phyloP scores from a whole-genome alignment of 1,140 invertebrate species.

The Drosophila ogumai region DNA sequence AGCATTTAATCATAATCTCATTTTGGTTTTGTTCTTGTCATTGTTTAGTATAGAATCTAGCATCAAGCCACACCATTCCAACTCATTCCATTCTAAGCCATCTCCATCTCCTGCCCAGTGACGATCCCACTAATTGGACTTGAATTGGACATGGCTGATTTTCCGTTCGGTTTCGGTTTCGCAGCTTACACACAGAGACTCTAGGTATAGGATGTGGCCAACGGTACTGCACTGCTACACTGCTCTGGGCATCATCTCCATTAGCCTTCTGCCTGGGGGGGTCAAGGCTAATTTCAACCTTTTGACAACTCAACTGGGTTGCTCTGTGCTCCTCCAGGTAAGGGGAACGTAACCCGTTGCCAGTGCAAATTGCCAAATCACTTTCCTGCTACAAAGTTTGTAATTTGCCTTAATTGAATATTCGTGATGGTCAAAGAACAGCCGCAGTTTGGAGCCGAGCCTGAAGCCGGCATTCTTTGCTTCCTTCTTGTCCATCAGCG shows the following conservation, averaged over 20 bases:
- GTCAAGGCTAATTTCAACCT: constrained; percentile 81
- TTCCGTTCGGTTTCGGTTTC: constrained; percentile 13
- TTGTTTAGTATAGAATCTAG: constrained; percentile 42
- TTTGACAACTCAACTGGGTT: constrained; percentile 72
- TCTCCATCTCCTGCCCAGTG: background rate
- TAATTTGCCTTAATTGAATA: constrained; percentile 81
- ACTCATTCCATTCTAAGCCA: too few relatives aligned
- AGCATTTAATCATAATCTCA: constrained; percentile 78
- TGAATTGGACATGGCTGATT: constrained; percentile 31
- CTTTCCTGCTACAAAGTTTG: constrained; percentile 73
- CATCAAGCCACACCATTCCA: background rate
- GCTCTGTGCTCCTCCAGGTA: background rate
- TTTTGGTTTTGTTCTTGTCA: constrained; percentile 72
- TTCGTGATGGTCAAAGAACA: constrained; percentile 72
- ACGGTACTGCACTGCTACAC: constrained; percentile 39
- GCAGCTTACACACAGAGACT: background rate
- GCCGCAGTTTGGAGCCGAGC: constrained; percentile 3
- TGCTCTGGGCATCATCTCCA: constrained; percentile 30
- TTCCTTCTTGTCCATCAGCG: constrained; percentile 27
- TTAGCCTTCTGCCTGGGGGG: constrained; percentile 50
- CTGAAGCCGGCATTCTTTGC: constrained; percentile 16
- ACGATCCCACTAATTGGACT: constrained; percentile 40
- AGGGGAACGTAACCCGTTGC: background rate
- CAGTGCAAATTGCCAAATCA: constrained; percentile 65
- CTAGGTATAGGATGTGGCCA: constrained; percentile 16